A percentile compares a stretch with the other conserved stretches of the same genome.
Evolutionary conservation across 2,797 vertebrate genomes (phyloP).

Genomic region (Brachyrhaphis roseni): DNA sequence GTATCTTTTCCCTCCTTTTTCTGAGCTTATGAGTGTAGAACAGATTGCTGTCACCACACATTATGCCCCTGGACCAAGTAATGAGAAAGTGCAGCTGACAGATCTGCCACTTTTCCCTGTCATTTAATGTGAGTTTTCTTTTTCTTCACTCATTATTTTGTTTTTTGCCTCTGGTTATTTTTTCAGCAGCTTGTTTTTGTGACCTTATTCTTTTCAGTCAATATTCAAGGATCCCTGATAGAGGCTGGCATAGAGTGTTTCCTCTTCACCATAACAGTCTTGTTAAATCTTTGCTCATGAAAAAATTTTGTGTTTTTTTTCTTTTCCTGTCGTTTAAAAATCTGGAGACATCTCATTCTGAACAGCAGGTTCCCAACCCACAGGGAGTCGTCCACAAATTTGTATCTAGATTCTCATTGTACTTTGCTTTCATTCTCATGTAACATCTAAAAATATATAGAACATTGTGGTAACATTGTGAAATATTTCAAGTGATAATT

Average conservation of each 20-base stretch:
- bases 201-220: slow-evolving; percentile 20
- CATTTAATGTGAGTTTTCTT: slow-evolving; percentile 31
- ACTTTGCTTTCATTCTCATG: not conserved
- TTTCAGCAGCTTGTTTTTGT: slow-evolving; percentile 23
- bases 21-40: slow-evolving; percentile 9
- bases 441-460: not conserved
- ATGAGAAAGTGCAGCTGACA: slow-evolving; percentile 50
- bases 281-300: not conserved
- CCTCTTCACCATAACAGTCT: not conserved
- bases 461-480: not conserved
- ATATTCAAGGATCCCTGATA: slow-evolving; percentile 8
- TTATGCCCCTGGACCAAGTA: slow-evolving; percentile 44
- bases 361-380: not conserved
- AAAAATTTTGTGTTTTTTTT: not conserved
- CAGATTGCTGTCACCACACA: slow-evolving; percentile 41
- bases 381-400: not conserved
- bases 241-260: slow-evolving; percentile 1
- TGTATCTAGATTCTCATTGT: not conserved
- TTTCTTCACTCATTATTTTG: slow-evolving; percentile 48
- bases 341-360: not conserved
- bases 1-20: not conserved
- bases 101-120: slow-evolving; percentile 49
- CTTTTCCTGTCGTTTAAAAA: not conserved
- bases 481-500: not conserved
- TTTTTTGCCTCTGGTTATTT: slow-evolving; percentile 26